phyloP scores from a whole-genome alignment of 2,888 invertebrate species.

The Clanis bilineata region DNA sequence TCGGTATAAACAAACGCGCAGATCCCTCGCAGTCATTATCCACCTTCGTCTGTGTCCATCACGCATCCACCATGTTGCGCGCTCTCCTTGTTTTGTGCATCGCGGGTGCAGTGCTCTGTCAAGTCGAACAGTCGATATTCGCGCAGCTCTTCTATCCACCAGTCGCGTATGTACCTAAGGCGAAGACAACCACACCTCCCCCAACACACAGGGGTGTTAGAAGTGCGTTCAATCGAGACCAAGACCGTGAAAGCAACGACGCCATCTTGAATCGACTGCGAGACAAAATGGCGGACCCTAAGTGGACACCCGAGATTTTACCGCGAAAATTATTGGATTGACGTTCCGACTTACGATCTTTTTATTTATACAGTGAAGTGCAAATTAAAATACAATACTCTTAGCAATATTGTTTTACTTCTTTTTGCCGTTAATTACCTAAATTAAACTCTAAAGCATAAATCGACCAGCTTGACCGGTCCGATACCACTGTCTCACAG shows the following conservation, averaged over 20 bases:
- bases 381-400: neutral
- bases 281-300: slow-evolving; percentile 26
- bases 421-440: no score
- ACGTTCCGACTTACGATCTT: no score
- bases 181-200: no score
- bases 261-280: slow-evolving; percentile 24
- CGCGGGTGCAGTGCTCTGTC: slow-evolving; percentile 22
- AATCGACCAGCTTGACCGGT: no score
- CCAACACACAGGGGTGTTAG: slow-evolving; percentile 7
- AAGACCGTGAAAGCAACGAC: slow-evolving; percentile 27
- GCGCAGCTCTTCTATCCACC: slow-evolving; percentile 32
- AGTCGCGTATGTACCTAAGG: neutral
- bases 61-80: neutral
- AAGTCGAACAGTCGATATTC: slow-evolving; percentile 31
- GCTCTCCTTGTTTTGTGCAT: neutral
- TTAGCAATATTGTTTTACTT: neutral
- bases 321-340: slow-evolving; percentile 9
- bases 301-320: slow-evolving; percentile 36
- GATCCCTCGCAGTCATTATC: neutral
- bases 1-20: neutral
- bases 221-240: slow-evolving; percentile 32
- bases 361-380: neutral
- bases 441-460: no score
- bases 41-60: no score
- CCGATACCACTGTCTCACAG: no score